phyloP scores from a whole-genome alignment of 2,888 invertebrate genomes.

The Zhuqinia jingwanae region DNA sequence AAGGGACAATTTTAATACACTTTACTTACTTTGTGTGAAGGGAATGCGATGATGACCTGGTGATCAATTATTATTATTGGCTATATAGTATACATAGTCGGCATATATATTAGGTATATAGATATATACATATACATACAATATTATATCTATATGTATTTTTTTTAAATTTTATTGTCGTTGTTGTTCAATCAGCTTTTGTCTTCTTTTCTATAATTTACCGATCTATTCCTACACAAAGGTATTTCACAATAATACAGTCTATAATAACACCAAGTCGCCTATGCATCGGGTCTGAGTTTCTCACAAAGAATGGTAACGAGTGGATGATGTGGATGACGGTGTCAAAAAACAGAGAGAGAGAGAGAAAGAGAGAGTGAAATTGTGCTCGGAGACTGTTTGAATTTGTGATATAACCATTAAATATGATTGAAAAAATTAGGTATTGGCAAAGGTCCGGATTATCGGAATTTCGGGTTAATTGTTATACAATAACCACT shows the following conservation, averaged over 20 bases:
- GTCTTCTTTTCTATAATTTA: neutral
- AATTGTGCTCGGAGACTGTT: slow-evolving; percentile 32
- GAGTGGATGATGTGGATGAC: too few species aligned
- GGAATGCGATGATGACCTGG: neutral
- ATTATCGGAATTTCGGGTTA: neutral
- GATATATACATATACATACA: too few species aligned
- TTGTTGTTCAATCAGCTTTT: slow-evolving; percentile 10
- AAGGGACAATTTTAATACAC: neutral
- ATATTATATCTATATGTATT: neutral
- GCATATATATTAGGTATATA: too few species aligned
- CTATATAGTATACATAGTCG: too few species aligned
- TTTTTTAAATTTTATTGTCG: too few species aligned
- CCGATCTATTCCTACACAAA: neutral
- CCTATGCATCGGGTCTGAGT: slow-evolving; percentile 12
- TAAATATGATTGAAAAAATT: neutral
- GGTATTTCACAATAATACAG: slow-evolving; percentile 52
- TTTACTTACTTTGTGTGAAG: neutral
- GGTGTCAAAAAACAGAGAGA: too few species aligned
- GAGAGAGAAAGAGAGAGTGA: slow-evolving; percentile 34
- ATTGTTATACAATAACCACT: slow-evolving; percentile 8
- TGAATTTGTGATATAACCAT: slow-evolving; percentile 31
- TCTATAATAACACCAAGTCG: slow-evolving; percentile 46
- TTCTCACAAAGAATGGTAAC: slow-evolving; percentile 7
- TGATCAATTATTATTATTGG: too few species aligned
- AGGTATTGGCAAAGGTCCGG: neutral